Percentiles rank a stretch among this genome's conserved stretches.
Conservation (phyloP, 2,113 vertebrate species). For the Zosterops japonicus region DNA sequence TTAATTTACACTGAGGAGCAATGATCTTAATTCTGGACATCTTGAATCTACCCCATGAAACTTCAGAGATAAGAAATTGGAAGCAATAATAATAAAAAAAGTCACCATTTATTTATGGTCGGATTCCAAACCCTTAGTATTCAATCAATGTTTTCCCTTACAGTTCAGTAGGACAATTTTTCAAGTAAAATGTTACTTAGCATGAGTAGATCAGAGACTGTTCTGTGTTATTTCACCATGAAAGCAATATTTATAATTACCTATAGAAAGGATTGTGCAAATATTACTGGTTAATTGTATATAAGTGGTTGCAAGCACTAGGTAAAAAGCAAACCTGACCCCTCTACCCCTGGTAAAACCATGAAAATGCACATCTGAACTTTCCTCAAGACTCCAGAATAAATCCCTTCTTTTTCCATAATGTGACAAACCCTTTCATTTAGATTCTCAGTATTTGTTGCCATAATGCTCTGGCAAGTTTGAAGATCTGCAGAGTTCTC, state of each 20-base stretch:
- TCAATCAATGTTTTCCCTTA: background rate
- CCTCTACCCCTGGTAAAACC: background rate
- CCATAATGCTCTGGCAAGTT: background rate
- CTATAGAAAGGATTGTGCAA: background rate
- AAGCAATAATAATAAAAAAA: background rate
- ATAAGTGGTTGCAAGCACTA: background rate
- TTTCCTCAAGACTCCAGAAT: background rate
- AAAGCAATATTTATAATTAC: background rate
- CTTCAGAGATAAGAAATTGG: constrained; percentile 42
- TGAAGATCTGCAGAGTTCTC: background rate
- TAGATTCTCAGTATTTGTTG: background rate
- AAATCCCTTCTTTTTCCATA: background rate
- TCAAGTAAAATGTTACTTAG: background rate
- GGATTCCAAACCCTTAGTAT: background rate
- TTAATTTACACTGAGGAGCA: constrained; percentile 31
- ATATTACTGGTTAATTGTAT: background rate
- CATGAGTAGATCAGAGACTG: background rate
- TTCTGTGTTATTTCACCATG: background rate
- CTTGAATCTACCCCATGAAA: background rate
- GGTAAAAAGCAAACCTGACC: background rate
- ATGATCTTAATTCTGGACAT: constrained; percentile 8
- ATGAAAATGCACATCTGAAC: background rate
- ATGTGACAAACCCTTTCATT: background rate
- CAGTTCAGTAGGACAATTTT: background rate
- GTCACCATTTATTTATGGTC: background rate